Evolutionary conservation across 2,113 vertebrate species (phyloP).

Genomic region (Orientallactaga bullata): DNA sequence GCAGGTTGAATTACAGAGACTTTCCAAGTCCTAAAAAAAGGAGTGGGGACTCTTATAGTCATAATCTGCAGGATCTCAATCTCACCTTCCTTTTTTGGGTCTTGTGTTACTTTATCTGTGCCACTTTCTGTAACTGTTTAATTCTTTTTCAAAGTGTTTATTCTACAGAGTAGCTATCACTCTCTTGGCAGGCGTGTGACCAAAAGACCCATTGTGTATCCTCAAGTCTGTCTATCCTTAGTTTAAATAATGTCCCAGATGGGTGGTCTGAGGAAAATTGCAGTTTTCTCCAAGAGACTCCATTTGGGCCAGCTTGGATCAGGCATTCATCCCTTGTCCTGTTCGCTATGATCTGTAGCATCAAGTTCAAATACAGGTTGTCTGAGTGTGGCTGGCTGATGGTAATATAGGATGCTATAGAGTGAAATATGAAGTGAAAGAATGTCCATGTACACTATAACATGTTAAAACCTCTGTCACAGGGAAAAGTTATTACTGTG

Average conservation of each 20-base stretch:
- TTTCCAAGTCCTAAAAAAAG: background rate
- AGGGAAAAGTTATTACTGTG: slow-evolving; percentile 11
- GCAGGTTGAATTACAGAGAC: background rate
- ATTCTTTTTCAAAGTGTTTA: background rate
- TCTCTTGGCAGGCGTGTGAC: background rate
- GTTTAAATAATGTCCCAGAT: background rate
- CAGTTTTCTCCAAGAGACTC: background rate
- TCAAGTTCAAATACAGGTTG: background rate
- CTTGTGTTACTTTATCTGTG: background rate
- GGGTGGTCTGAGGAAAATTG: background rate
- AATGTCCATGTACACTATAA: background rate
- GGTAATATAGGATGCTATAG: background rate
- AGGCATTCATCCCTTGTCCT: background rate
- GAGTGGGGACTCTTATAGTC: background rate
- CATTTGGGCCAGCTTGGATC: background rate
- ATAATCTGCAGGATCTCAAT: background rate
- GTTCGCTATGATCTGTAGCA: background rate
- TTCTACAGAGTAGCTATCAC: background rate
- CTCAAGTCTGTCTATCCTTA: background rate
- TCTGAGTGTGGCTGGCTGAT: background rate
- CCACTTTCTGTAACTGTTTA: background rate
- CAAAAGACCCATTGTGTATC: background rate
- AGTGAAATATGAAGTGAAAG: background rate
- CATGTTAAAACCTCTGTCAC: background rate
- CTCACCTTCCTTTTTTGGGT: background rate